These are phyloP conservation scores for Damaliscus lunatus DNA, from an alignment of 2,113 vertebrate species.

Conservation along the genomic window DNA sequence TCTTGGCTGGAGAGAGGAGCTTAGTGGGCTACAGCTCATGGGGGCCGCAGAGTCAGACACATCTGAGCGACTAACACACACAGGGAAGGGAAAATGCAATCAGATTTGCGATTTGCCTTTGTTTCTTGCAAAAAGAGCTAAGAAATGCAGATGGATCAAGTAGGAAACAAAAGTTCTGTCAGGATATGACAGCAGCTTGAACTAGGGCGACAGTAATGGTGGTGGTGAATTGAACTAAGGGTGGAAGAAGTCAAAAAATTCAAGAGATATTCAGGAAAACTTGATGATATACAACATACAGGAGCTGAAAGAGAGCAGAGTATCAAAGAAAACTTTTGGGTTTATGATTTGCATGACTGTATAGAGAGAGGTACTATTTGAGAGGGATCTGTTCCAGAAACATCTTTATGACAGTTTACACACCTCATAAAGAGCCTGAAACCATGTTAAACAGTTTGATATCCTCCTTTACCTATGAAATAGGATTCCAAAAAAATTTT, in stretches of 20 bases:
- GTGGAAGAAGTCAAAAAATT: background rate
- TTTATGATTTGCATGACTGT: background rate
- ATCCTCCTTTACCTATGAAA: background rate
- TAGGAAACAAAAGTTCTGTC: background rate
- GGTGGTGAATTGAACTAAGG: background rate
- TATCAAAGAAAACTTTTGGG: background rate
- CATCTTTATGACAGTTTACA: background rate
- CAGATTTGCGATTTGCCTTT: background rate
- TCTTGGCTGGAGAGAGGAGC: background rate
- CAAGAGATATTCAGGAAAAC: conserved; percentile 16
- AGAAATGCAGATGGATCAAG: background rate
- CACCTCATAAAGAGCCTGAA: background rate
- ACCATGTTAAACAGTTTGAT: background rate
- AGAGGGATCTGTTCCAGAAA: background rate
- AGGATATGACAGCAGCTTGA: background rate
- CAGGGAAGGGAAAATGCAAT: background rate
- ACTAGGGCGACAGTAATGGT: background rate
- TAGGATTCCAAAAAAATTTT: background rate
- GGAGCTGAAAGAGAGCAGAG: background rate
- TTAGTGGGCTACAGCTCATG: background rate
- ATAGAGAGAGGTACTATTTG: background rate
- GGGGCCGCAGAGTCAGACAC: background rate
- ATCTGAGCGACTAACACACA: background rate
- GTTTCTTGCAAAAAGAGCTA: background rate
- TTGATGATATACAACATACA: background rate